Evolutionary conservation across 2,888 invertebrate species (phyloP).

Genomic region (Thymelicus acteon): DNA sequence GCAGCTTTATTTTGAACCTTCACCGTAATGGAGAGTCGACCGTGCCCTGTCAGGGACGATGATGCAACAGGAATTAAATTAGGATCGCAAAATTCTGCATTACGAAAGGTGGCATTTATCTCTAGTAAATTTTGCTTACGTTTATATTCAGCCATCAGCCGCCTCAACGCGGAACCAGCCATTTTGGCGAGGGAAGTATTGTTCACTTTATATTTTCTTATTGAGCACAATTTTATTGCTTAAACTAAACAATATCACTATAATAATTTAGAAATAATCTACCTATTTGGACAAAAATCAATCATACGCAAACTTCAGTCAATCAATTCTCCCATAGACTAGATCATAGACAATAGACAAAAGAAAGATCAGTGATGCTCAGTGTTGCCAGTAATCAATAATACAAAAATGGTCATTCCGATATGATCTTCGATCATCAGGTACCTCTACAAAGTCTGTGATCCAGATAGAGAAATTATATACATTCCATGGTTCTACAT

Average conservation of each 20-base stretch:
- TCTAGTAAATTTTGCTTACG: slow-evolving; percentile 74
- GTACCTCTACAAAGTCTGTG: too few relatives aligned
- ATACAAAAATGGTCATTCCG: too few relatives aligned
- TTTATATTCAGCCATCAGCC: slow-evolving; percentile 95
- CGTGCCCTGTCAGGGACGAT: too few relatives aligned
- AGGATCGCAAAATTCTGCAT: background rate
- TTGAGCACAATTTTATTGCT: background rate
- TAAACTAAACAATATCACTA: background rate
- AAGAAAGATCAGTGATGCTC: too few relatives aligned
- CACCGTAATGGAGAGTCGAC: too few relatives aligned
- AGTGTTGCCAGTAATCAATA: too few relatives aligned
- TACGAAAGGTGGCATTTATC: background rate
- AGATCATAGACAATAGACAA: too few relatives aligned
- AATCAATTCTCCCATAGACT: background rate
- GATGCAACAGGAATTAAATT: too few relatives aligned
- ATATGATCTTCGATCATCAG: too few relatives aligned
- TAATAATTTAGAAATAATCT: background rate
- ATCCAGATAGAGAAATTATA: too few relatives aligned
- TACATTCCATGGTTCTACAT: too few relatives aligned
- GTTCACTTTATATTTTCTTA: background rate
- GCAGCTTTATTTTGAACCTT: too few relatives aligned
- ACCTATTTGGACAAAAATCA: background rate
- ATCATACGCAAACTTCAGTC: background rate
- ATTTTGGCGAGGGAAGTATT: slow-evolving; percentile 69
- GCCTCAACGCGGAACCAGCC: slow-evolving; percentile 93